A percentile compares a stretch with the other conserved stretches of the same genome.
Conservation (phyloP, 2,888 invertebrate genomes). For the Isotomurus palustris region DNA sequence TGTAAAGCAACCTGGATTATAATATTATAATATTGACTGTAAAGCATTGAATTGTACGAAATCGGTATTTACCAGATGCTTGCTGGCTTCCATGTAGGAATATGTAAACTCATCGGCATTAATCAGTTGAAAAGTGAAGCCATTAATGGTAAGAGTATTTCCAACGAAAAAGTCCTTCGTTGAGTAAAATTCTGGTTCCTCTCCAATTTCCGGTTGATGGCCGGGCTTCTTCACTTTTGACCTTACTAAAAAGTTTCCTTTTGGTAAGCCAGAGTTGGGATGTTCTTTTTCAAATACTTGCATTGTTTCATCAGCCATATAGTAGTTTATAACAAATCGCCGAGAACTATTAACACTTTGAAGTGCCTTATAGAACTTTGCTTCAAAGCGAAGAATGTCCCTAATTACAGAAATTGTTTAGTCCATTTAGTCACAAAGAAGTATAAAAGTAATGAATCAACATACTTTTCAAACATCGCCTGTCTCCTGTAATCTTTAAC, state of each 20-base stretch:
- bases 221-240: slow-evolving; percentile 66
- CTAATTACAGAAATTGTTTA: slow-evolving; percentile 50
- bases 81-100: slow-evolving; percentile 77
- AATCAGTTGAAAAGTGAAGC: slow-evolving; percentile 70
- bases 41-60: background rate
- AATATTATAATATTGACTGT: background rate
- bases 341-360: slow-evolving; percentile 54
- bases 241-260: slow-evolving; percentile 56
- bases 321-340: slow-evolving; percentile 75
- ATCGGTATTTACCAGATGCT: slow-evolving; percentile 58
- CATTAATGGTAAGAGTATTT: slow-evolving; percentile 68
- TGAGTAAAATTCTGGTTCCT: slow-evolving; percentile 69
- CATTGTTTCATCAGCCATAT: slow-evolving; percentile 76
- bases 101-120: slow-evolving; percentile 83
- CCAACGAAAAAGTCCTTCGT: slow-evolving; percentile 82
- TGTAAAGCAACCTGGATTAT: background rate
- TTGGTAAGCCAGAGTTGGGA: slow-evolving; percentile 62
- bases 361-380: slow-evolving; percentile 63
- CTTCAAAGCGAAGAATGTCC: slow-evolving; percentile 72
- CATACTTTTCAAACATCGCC: slow-evolving; percentile 68
- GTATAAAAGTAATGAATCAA: background rate
- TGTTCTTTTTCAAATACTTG: slow-evolving; percentile 72
- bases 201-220: slow-evolving; percentile 64
- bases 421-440: background rate
- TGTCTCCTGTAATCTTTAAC: slow-evolving; percentile 74